Evolutionary conservation across 2,888 invertebrate genomes (phyloP).

Genomic region (Agrochola litura): DNA sequence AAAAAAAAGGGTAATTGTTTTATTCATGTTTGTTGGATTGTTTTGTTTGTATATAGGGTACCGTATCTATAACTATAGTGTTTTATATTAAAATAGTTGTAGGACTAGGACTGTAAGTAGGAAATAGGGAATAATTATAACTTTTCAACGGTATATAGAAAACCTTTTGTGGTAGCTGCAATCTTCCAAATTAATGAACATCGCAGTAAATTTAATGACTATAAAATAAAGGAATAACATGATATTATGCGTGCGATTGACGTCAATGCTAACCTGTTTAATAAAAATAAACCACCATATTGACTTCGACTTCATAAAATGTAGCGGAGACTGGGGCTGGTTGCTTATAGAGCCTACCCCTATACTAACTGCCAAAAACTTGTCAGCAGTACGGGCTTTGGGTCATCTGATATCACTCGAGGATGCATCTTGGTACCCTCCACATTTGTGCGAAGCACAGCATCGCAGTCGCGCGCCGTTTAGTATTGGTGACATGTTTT

Average conservation of each 20-base stretch:
- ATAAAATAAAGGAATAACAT: constrained; percentile 3
- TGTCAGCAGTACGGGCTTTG: neutral
- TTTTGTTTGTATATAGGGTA: neutral
- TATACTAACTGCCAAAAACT: neutral
- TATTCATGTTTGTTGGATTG: neutral
- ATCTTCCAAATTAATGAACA: neutral
- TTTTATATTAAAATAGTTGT: neutral
- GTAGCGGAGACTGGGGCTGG: neutral
- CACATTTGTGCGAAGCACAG: neutral
- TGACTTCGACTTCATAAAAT: neutral
- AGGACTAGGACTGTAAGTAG: neutral
- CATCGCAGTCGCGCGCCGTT: neutral
- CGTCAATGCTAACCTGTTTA: constrained; percentile 29
- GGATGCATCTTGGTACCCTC: neutral
- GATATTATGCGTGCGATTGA: constrained; percentile 12
- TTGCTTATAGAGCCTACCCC: neutral
- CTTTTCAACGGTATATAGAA: neutral
- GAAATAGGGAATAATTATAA: neutral
- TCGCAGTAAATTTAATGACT: neutral
- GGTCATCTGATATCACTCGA: neutral
- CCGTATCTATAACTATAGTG: neutral
- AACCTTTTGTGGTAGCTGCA: neutral
- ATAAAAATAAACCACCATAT: neutral
- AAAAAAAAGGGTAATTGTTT: constrained; percentile 20
- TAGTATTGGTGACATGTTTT: neutral